A percentile compares a stretch with the other conserved stretches of the same genome.
These are phyloP conservation scores for Ammodramus savannarum DNA, from an alignment of 2,113 vertebrate genomes.

Conservation along the genomic window DNA sequence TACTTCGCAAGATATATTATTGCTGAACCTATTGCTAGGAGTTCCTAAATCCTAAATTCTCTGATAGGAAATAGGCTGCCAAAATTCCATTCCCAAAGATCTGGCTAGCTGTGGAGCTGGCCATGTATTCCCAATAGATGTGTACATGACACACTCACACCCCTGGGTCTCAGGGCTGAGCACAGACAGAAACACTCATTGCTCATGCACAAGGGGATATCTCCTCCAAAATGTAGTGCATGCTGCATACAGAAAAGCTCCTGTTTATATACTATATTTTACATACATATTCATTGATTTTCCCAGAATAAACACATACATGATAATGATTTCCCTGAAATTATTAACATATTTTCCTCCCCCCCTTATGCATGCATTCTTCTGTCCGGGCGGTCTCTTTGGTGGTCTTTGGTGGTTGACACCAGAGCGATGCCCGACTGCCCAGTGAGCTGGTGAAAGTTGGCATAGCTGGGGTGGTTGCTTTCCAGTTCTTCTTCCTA, in stretches of 20 bases:
- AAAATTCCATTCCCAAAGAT: background rate
- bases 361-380: rapidly evolving
- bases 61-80: background rate
- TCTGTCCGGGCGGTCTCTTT: background rate
- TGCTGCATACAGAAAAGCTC: background rate
- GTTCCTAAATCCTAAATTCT: background rate
- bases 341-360: background rate
- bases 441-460: background rate
- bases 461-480: background rate
- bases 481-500: background rate
- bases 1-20: background rate
- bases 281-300: background rate
- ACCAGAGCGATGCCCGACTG: rapidly evolving
- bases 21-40: background rate
- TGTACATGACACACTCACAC: background rate
- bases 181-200: background rate
- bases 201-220: background rate
- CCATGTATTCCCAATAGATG: background rate
- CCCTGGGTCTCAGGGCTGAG: background rate
- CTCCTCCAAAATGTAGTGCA: background rate
- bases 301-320: background rate
- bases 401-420: background rate
- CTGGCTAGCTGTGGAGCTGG: background rate
- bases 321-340: background rate
- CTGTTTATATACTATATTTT: background rate